Conservation (phyloP, 2,797 vertebrate genomes). For the Odontamblyopus rebecca region DNA sequence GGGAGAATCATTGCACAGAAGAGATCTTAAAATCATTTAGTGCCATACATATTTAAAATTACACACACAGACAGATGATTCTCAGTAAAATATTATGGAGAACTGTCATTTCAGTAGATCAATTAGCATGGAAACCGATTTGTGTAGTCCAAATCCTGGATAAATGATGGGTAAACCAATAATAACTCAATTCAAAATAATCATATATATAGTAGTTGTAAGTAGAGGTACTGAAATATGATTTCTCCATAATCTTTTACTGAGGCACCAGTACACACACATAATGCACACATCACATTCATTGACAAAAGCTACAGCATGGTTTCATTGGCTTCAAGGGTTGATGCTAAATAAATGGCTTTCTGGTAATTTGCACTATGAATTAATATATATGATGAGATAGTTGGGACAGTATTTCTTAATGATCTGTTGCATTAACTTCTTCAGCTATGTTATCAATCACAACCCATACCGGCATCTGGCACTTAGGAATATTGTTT, state of each 20-base stretch:
- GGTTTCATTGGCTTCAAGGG: conserved; percentile 27
- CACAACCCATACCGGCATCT: not conserved
- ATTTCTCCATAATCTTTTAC: not conserved
- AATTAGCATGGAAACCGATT: not conserved
- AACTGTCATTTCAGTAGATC: not conserved
- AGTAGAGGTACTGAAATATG: not conserved
- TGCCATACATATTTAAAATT: conserved; percentile 22
- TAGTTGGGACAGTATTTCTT: not conserved
- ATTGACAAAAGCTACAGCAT: conserved; percentile 31
- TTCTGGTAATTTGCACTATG: not conserved
- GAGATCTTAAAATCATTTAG: conserved; percentile 19
- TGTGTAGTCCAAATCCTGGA: not conserved
- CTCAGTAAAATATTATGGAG: not conserved
- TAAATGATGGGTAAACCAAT: not conserved
- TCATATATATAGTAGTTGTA: not conserved
- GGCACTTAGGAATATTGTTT: not conserved
- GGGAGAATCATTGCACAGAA: conserved; percentile 49
- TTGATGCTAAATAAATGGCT: conserved; percentile 14
- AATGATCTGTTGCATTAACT: not conserved
- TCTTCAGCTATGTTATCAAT: not conserved
- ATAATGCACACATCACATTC: conserved; percentile 10
- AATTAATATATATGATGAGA: not conserved
- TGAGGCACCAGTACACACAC: conserved; percentile 39
- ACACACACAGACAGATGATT: conserved; percentile 20
- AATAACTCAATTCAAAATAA: not conserved